These are phyloP conservation scores for Geophilus truncorum DNA, from an alignment of 2,888 invertebrate genomes.

Conservation along the genomic window DNA sequence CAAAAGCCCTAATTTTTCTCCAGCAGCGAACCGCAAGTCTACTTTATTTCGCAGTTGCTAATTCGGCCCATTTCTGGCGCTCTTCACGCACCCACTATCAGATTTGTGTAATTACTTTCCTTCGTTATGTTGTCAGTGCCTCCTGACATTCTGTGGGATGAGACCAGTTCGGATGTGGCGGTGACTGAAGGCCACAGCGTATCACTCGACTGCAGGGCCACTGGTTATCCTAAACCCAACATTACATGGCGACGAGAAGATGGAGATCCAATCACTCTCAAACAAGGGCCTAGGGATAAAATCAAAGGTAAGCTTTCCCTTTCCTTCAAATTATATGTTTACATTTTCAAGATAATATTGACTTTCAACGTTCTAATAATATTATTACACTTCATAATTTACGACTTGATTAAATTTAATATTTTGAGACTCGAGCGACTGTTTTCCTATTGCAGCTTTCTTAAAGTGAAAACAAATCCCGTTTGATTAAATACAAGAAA, in stretches of 20 bases:
- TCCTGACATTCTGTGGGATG: constrained; percentile 69
- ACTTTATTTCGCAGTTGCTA: neutral
- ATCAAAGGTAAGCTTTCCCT: constrained; percentile 16
- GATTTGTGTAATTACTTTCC: neutral
- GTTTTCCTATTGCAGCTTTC: too few relatives aligned
- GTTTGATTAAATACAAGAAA: too few relatives aligned
- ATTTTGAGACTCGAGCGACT: too few relatives aligned
- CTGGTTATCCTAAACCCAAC: constrained; percentile 65
- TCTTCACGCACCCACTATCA: neutral
- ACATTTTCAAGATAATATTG: too few relatives aligned
- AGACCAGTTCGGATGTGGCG: constrained; percentile 68
- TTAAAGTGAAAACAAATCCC: too few relatives aligned
- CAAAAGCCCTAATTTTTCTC: neutral
- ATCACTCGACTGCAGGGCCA: constrained; percentile 66
- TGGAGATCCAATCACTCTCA: constrained; percentile 52
- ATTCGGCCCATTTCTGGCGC: neutral
- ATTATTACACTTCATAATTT: too few relatives aligned
- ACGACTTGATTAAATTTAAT: too few relatives aligned
- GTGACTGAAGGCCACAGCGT: constrained; percentile 69
- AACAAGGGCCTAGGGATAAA: constrained; percentile 44
- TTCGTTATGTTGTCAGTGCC: constrained; percentile 57
- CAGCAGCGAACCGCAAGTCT: neutral
- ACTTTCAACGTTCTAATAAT: too few relatives aligned
- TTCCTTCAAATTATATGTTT: neutral
- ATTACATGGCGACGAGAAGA: constrained; percentile 61